phyloP scores from a whole-genome alignment of 2,888 invertebrate genomes.

The Meghimatium bilineatum region DNA sequence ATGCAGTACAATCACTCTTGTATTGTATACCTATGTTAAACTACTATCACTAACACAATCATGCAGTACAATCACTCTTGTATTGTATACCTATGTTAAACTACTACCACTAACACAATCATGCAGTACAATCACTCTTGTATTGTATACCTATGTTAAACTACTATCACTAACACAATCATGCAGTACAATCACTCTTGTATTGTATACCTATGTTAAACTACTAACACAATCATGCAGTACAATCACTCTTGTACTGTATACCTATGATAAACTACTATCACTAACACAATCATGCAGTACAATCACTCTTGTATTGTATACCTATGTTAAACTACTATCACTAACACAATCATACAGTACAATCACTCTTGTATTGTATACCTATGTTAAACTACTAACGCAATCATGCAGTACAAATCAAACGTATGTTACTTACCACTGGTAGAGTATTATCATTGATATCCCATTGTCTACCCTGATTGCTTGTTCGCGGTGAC shows the following conservation, averaged over 20 bases:
- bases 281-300: too few species aligned
- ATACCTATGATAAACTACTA: background rate
- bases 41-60: too few species aligned
- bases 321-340: background rate
- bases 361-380: background rate
- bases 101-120: too few species aligned
- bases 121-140: too few species aligned
- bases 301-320: background rate
- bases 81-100: too few species aligned
- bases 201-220: too few species aligned
- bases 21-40: too few species aligned
- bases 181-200: background rate
- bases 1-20: too few species aligned
- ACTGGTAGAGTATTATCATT: slow-evolving; percentile 1
- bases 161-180: too few species aligned
- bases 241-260: background rate
- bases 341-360: background rate
- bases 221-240: background rate
- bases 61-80: too few species aligned
- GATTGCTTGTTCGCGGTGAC: background rate
- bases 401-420: too few species aligned
- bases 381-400: background rate
- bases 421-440: background rate
- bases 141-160: too few species aligned
- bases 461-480: slow-evolving; percentile 9